Evolutionary conservation across 2,888 invertebrate genomes (phyloP), one percentile per base, ranked within the genome.

Genomic region (Cheilosia pagana): DNA sequence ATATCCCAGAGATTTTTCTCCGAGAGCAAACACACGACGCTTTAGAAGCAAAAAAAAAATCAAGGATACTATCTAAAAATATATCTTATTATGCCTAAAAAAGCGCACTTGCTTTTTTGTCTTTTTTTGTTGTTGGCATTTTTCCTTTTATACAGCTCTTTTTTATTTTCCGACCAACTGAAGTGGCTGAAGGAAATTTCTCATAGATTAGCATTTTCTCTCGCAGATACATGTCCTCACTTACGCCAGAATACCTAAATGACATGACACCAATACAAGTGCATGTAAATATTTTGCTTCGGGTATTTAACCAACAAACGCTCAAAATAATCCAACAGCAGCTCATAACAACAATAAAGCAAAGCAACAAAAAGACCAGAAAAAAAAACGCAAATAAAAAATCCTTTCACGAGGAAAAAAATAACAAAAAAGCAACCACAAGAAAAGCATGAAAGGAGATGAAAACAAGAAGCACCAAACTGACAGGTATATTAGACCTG

Each of bases 401-500:
- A 50, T 67, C 59, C 59, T 53, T 67, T 57, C 57, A 63, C 25
- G 65, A 41, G 8, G 31, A 28, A 45, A 60, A 1, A 19, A 43
- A 53, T 41, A 67, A 23, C 53, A 65, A 39, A 52, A 55, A 48
- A 43, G 6, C 43, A 43, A 28, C 31, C 25, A 19, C 28, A 48
- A 59, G 57, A 59, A 75, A 81, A 55, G 41, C 45, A 71, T 59
- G 14, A 57, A 79, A 63, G 28, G 50, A 57, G 57, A 78, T 77
- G 70, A 77, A 71, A 48, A 79, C 52, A 83, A 79, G 70, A 14
- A 85, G 70, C 63, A 68, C 63, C 52, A 71, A 71, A 83, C 75
- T 85, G 85, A 85, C 85, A 85, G 85, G 81, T 85, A 71, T 60
- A 79, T 55, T 79, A 75, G 75, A 81, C 85, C 71, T 85, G 85